phyloP scores from a whole-genome alignment of 2,888 invertebrate genomes.

The Drosophila fungiperda region DNA sequence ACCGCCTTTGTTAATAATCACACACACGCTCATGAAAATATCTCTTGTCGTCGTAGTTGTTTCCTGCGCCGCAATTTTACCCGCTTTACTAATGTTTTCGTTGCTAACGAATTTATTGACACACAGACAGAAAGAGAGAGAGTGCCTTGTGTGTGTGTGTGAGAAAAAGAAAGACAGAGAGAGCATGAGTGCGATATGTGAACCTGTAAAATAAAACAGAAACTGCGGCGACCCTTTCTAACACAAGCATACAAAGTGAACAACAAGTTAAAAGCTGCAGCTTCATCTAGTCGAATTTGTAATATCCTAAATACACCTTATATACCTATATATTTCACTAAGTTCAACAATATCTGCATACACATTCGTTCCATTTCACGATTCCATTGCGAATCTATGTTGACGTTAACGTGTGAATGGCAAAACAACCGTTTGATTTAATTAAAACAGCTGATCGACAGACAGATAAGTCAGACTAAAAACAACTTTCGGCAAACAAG shows the following conservation, averaged over 20 bases:
- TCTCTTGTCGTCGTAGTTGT: slow-evolving; percentile 54
- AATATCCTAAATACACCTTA: neutral
- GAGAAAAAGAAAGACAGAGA: neutral
- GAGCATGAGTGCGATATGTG: neutral
- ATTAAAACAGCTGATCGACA: no score
- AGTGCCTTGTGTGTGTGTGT: no score
- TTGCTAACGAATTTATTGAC: slow-evolving; percentile 71
- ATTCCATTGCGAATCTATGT: no score
- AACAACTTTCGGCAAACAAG: neutral
- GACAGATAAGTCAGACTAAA: neutral
- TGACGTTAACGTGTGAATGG: no score
- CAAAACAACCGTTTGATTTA: no score
- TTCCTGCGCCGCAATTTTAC: slow-evolving; percentile 53
- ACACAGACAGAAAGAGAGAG: slow-evolving; percentile 5
- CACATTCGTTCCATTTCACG: no score
- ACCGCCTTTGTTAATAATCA: slow-evolving; percentile 46
- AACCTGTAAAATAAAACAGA: neutral
- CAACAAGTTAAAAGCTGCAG: neutral
- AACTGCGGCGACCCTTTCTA: neutral
- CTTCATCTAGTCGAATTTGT: neutral
- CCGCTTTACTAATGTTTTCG: slow-evolving; percentile 33
- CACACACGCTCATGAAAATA: slow-evolving; percentile 24
- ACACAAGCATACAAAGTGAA: neutral
- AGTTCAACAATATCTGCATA: neutral
- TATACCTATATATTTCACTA: neutral